These are phyloP conservation scores for Anarhynchus alexandrinus DNA, from an alignment of 2,113 vertebrate genomes.

Conservation along the genomic window DNA sequence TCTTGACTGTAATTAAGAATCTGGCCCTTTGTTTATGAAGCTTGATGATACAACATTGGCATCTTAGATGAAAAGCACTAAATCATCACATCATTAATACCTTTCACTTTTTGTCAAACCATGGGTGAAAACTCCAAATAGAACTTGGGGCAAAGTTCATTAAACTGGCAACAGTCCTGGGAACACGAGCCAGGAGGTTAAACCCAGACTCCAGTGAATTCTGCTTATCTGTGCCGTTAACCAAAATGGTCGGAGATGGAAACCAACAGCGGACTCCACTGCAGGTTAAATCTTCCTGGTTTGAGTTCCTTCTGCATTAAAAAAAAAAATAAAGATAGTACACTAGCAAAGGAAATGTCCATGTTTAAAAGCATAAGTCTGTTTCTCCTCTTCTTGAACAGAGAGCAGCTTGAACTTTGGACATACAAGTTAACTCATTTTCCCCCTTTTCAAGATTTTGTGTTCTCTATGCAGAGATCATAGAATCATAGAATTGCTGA, in stretches of 20 bases:
- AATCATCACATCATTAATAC: slow-evolving; percentile 23
- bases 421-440: background rate
- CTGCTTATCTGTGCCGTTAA: slow-evolving; percentile 3
- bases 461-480: background rate
- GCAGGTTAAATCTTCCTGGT: background rate
- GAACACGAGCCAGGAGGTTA: background rate
- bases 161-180: background rate
- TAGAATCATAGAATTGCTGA: too few relatives aligned
- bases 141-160: background rate
- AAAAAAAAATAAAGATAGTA: background rate
- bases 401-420: background rate
- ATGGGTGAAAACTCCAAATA: slow-evolving; percentile 27
- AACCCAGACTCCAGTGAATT: background rate
- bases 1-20: background rate
- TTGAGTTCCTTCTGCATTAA: background rate
- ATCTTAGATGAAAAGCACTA: background rate
- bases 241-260: slow-evolving; percentile 20
- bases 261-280: background rate
- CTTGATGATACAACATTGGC: background rate
- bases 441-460: background rate
- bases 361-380: background rate
- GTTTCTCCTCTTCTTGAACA: background rate
- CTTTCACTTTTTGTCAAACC: slow-evolving; percentile 44
- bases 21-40: background rate
- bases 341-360: background rate